Base-by-base conservation (phyloP, 2,888 invertebrate species). In the Nephrotoma appendiculata region DNA sequence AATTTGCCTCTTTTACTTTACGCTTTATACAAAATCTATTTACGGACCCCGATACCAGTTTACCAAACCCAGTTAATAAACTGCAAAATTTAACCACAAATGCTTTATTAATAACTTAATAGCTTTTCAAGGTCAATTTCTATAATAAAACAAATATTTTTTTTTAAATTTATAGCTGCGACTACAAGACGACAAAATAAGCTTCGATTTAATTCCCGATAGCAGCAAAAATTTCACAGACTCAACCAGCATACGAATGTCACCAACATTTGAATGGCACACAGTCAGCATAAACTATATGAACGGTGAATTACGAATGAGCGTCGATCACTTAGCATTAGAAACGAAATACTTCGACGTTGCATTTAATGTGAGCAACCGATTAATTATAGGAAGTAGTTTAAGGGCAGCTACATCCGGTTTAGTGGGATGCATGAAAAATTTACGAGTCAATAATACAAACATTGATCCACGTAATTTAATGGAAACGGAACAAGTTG, bases 381-480 rank as follows among this genome's bases (percentile, higher is more conserved):
- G 94, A 90, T 94, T 96, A 88, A 94, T 95, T 87, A 95, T 96
- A 88, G 97, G 96, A 87, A 96, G 96, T 89, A 96, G 97, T 84
- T 93, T 95, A 19, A 94, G 95, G 90, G 94, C 93, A 44, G 94
- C 94, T 12, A 95, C 95, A 89, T 91, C 94, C 90, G 97, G 98
- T 5, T 93, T 98, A 86, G 96, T 98, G 86, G 98, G 98, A 42
- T 98, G 98, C 90, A 96, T 98, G 94, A 94, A 97, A 88, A 96
- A 97, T 89, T 95, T 98, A 87, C 94, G 94, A 90, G 96, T 98
- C 87, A 98, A 98, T 90, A 95, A 95, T 11, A 93, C 94, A 87
- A 92, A 94, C 86, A 94, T 98, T 88, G 97, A 98, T 90, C 96
- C 98, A 0, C 92, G 96, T 88, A 94, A 94, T 89, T 95, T 97